Evolutionary conservation across 2,797 vertebrate species (phyloP).

Genomic region (Pteronotus mesoamericanus): DNA sequence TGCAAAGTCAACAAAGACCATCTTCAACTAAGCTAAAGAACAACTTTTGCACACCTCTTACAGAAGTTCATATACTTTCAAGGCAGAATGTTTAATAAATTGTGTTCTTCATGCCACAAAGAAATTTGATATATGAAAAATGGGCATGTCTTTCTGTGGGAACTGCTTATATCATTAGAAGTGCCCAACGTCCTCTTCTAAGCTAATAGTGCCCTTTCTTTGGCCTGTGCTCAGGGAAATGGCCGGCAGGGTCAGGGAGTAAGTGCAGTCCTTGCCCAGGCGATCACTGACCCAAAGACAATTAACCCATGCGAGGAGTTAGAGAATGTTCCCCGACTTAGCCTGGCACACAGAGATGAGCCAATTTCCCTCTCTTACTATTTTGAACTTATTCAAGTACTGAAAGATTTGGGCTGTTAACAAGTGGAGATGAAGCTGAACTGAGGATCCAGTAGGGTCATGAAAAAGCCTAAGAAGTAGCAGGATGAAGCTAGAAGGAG

Average conservation of each 20-base stretch:
- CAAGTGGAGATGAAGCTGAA: not conserved
- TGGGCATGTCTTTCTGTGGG: not conserved
- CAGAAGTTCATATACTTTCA: not conserved
- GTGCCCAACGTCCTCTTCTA: not conserved
- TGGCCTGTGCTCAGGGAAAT: not conserved
- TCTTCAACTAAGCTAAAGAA: conserved; percentile 11
- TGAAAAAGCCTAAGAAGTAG: not conserved
- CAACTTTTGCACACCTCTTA: not conserved
- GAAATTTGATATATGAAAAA: conserved; percentile 14
- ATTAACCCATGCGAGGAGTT: not conserved
- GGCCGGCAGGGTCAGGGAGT: not conserved
- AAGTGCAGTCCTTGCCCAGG: not conserved
- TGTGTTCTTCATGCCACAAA: not conserved
- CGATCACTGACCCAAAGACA: not conserved
- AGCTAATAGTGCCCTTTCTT: not conserved
- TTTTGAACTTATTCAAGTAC: not conserved
- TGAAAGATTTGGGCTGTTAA: not conserved
- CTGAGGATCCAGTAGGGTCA: not conserved
- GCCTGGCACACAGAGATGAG: not conserved
- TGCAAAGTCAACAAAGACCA: not conserved
- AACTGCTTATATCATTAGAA: not conserved
- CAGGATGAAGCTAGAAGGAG: not conserved
- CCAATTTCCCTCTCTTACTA: not conserved
- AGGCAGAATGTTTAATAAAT: not conserved
- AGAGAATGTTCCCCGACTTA: not conserved